These are phyloP conservation scores for Rhodophaea formosa DNA, from an alignment of 2,888 invertebrate species.

Conservation along the genomic window DNA sequence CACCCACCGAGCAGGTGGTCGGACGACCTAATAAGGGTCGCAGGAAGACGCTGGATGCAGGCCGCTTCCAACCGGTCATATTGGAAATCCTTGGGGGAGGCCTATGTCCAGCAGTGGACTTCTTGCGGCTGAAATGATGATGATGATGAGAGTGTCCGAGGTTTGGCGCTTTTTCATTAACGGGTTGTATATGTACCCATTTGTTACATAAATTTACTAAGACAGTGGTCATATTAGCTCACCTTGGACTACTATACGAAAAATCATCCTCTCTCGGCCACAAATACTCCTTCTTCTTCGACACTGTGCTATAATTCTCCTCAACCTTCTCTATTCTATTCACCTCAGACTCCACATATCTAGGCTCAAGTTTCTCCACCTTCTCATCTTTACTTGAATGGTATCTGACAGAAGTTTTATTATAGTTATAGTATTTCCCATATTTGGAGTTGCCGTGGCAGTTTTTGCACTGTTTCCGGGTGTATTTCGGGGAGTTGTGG, in stretches of 20 bases:
- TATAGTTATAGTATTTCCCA: slow-evolving; percentile 74
- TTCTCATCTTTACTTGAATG: slow-evolving; percentile 58
- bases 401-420: slow-evolving; percentile 68
- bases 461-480: slow-evolving; percentile 72
- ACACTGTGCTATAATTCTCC: slow-evolving; percentile 45
- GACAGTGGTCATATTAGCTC: too few species aligned
- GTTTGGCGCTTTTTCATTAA: too few species aligned
- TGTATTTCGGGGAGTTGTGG: slow-evolving; percentile 74
- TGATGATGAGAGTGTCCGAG: too few species aligned
- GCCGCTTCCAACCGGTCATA: too few species aligned
- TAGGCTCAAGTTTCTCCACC: slow-evolving; percentile 43
- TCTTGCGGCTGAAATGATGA: too few species aligned
- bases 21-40: too few species aligned
- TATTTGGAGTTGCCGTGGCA: slow-evolving; percentile 68
- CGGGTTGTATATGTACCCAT: too few species aligned
- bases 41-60: too few species aligned
- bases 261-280: slow-evolving; percentile 66
- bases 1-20: too few species aligned
- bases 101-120: too few species aligned
- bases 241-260: slow-evolving; percentile 59
- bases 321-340: slow-evolving; percentile 43
- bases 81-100: too few species aligned
- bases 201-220: too few species aligned
- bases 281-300: slow-evolving; percentile 66
- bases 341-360: slow-evolving; percentile 43